Percentiles rank a stretch among this genome's conserved stretches.
phyloP scores from a whole-genome alignment of 2,888 invertebrate species.

The Macrophya annulata region DNA sequence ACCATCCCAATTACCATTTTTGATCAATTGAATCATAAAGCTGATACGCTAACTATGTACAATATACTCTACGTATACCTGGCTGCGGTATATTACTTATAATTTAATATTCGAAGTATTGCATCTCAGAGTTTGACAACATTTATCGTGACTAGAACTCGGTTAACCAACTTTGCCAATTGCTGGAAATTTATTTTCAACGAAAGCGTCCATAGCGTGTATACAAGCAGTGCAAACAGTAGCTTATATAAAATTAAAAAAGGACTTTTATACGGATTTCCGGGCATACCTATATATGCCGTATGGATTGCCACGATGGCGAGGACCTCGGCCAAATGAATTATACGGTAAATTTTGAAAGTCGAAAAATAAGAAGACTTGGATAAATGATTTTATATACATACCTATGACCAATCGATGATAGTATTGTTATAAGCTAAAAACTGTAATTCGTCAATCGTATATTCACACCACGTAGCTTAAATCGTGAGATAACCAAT shows the following conservation, averaged over 20 bases:
- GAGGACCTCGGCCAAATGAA: neutral
- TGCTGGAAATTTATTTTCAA: neutral
- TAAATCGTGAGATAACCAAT: neutral
- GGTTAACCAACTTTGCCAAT: neutral
- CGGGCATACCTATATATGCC: neutral
- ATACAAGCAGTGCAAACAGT: conserved; percentile 14
- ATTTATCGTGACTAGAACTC: conserved; percentile 8
- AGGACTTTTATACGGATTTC: conserved; percentile 17
- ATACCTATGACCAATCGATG: neutral
- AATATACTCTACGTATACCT: neutral
- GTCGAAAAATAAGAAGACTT: neutral
- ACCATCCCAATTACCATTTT: neutral
- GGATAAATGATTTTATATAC: neutral
- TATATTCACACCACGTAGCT: neutral
- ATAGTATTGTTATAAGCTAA: neutral
- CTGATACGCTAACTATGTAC: neutral
- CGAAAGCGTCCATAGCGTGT: neutral
- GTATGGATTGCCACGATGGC: neutral
- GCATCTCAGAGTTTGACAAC: neutral
- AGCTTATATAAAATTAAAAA: conserved; percentile 20
- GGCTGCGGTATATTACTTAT: neutral
- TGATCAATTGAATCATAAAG: neutral
- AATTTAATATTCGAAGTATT: conserved; percentile 8
- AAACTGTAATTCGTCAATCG: neutral
- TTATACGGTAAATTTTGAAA: conserved; percentile 25